phyloP scores from a whole-genome alignment of 2,888 invertebrate species.

The Cryptocephalus primarius region DNA sequence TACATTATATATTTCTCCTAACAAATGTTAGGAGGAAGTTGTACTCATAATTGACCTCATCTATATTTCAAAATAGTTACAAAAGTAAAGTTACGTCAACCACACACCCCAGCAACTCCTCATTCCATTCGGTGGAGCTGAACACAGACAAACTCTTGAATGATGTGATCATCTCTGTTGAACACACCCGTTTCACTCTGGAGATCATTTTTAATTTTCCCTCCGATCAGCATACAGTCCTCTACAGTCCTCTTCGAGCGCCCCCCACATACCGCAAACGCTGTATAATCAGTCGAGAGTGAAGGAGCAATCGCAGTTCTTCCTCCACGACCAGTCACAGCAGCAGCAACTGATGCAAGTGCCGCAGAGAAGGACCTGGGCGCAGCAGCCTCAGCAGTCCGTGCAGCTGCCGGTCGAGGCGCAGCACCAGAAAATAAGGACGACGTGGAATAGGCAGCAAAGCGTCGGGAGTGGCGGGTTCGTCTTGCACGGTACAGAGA shows the following conservation, averaged over 20 bases:
- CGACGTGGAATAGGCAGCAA: constrained; percentile 33
- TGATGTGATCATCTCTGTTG: no score
- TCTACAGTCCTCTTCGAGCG: constrained; percentile 34
- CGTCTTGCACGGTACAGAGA: constrained; percentile 47
- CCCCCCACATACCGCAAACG: constrained; percentile 42
- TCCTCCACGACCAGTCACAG: constrained; percentile 55
- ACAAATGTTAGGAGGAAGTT: no score
- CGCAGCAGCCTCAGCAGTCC: constrained; percentile 30
- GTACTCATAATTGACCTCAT: no score
- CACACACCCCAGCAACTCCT: no score
- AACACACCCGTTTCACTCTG: no score
- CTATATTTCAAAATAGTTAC: no score
- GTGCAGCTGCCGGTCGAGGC: constrained; percentile 6
- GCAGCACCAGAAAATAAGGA: constrained; percentile 28
- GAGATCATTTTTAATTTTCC: no score
- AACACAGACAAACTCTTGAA: no score
- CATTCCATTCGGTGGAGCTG: no score
- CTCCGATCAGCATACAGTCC: constrained; percentile 4
- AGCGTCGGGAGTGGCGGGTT: constrained; percentile 42
- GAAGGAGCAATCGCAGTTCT: constrained; percentile 53
- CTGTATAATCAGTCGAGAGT: constrained; percentile 34
- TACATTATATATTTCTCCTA: no score
- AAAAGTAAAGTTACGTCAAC: no score
- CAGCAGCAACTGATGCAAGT: constrained; percentile 24
- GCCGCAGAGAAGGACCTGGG: constrained; percentile 54